phyloP scores from a whole-genome alignment of 2,797 vertebrate genomes.

The Acrossocheilus fasciatus region DNA sequence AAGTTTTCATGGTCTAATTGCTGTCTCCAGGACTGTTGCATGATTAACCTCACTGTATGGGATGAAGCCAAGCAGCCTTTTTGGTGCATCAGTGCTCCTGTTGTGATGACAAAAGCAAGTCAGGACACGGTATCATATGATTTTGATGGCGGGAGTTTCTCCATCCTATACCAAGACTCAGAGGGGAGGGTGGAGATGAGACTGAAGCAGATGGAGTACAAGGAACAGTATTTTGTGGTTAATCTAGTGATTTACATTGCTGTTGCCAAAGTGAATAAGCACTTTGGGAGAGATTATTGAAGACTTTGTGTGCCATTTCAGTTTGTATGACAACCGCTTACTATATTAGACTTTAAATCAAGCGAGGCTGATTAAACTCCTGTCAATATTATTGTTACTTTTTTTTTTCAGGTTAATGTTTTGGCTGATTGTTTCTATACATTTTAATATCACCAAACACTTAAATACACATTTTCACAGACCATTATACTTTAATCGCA shows the following conservation, averaged over 20 bases:
- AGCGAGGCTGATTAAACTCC: background rate
- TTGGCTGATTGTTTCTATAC: background rate
- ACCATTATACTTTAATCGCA: background rate
- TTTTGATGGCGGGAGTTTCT: slow-evolving; percentile 75
- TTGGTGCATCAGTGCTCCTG: slow-evolving; percentile 86
- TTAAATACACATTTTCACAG: background rate
- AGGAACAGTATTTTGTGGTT: slow-evolving; percentile 78
- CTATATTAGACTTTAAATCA: background rate
- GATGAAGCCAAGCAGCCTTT: slow-evolving; percentile 84
- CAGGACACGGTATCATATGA: slow-evolving; percentile 63
- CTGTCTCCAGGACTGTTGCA: slow-evolving; percentile 82
- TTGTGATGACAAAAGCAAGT: slow-evolving; percentile 68
- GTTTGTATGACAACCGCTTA: background rate
- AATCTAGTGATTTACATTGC: slow-evolving; percentile 81
- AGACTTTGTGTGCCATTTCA: background rate
- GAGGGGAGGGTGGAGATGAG: slow-evolving; percentile 79
- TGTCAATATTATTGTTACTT: background rate
- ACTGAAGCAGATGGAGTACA: slow-evolving; percentile 77
- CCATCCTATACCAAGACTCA: slow-evolving; percentile 75
- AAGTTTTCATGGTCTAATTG: background rate
- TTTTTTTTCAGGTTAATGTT: background rate
- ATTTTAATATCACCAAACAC: background rate
- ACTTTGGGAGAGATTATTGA: slow-evolving; percentile 86
- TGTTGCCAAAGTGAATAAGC: slow-evolving; percentile 80
- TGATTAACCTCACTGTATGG: slow-evolving; percentile 87